Evolutionary conservation across 35 echinoderm and acorn worm species (phyloP), one percentile per base, ranked within the genome.

Genomic region (Amphiura filiformis): DNA sequence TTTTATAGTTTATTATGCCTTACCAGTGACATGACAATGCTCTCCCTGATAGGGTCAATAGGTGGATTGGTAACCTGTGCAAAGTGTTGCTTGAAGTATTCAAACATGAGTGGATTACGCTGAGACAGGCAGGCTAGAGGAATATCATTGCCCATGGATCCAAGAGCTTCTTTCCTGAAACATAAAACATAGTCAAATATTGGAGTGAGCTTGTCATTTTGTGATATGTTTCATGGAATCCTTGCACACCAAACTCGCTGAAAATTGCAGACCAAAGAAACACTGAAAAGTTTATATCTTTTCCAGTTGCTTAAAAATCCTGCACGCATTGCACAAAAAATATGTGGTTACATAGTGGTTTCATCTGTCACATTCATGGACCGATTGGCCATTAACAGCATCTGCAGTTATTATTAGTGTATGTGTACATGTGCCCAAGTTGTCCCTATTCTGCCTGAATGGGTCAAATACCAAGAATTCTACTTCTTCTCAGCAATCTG

Each of bases 51-150:
- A 23, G 93, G 93, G 78, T 99, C 96, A 57, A 99, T 95, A 17
- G 96, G 96, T 37, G 96, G 96, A 49, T 99, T 99, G 78, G 96
- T 99, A 37, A 99, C 96, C 76, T 99, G 96, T 61, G 96, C 96
- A 90, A 99, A 99, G 39, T 93, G 87, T 81, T 99, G 96, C 52
- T 99, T 99, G 84, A 99, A 99, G 78, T 99, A 99, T 41, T 99
- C 93, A 95, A 90, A 99, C 42, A 99, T 84, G 61, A 99, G 57
- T 47, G 93, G 96, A 37, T 91, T 88, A n/a, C 90, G 87, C 39
- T 89, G 57, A 7, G 96, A 99, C 78, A 99, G 90, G 78, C 93
- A 94, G 26, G 96, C 96, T 34, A 99, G 84, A 9, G 96, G 96
- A 0, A 79, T 82, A 79, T 99, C 96, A 81, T 95, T 99, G 39